These are phyloP conservation scores for Todus mexicanus DNA, from an alignment of 2,797 vertebrate genomes.

Conservation along the genomic window DNA sequence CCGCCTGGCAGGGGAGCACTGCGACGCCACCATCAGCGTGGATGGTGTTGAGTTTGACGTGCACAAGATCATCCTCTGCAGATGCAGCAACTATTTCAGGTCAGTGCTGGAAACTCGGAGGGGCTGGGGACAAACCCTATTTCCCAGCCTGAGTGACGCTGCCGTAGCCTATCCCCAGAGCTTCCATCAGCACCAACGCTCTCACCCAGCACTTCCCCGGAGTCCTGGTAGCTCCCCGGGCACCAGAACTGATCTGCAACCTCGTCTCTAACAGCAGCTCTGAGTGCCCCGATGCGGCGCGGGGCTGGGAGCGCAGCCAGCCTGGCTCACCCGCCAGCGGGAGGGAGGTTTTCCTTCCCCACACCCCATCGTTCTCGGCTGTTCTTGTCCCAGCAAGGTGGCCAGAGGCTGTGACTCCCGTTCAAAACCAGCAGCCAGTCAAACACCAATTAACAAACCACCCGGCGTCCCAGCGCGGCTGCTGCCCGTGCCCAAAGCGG, in stretches of 20 bases:
- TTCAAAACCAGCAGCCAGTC: background rate
- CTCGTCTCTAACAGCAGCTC: no score
- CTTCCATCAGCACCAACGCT: background rate
- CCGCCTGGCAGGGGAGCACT: slow-evolving; percentile 76
- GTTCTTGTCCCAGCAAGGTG: background rate
- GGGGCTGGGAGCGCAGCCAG: background rate
- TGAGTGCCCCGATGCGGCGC: background rate
- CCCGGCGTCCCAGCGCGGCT: background rate
- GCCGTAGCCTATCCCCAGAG: background rate
- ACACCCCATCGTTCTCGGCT: background rate
- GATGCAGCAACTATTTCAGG: slow-evolving; percentile 80
- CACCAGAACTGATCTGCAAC: background rate
- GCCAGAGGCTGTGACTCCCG: background rate
- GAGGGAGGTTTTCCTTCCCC: background rate
- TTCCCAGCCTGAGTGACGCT: background rate
- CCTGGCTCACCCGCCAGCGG: accelerated
- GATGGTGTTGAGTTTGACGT: slow-evolving; percentile 73
- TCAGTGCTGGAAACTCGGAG: background rate
- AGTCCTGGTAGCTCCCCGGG: background rate
- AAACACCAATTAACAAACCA: background rate
- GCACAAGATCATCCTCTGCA: slow-evolving; percentile 80
- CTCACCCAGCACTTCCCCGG: background rate
- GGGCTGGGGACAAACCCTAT: no score
- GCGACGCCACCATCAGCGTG: slow-evolving; percentile 75
- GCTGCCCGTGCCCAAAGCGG: background rate